These are phyloP conservation scores for Corynorhinus townsendii DNA, from an alignment of 2,113 vertebrate genomes.

Conservation along the genomic window DNA sequence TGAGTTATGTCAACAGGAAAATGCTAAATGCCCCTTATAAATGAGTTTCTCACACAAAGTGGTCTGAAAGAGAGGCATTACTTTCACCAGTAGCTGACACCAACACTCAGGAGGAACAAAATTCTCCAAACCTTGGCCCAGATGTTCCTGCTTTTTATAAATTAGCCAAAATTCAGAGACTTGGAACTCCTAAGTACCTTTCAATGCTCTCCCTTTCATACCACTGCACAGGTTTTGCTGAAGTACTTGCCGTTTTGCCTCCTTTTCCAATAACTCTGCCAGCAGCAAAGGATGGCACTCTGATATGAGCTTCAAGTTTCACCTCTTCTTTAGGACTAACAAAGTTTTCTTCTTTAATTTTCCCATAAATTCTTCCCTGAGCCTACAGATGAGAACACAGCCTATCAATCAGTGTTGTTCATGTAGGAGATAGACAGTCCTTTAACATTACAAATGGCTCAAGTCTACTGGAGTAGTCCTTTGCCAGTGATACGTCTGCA, in stretches of 20 bases:
- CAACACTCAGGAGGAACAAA: not conserved
- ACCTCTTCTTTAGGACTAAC: slow-evolving; percentile 99
- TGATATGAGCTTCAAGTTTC: slow-evolving; percentile 98
- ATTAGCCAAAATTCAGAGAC: slow-evolving; percentile 33
- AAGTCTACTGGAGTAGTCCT: not conserved
- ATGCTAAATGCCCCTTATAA: not conserved
- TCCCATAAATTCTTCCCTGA: slow-evolving; percentile 78
- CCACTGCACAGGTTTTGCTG: slow-evolving; percentile 46
- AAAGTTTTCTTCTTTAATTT: slow-evolving; percentile 99
- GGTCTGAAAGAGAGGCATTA: not conserved
- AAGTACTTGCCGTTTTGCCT: slow-evolving; percentile 94
- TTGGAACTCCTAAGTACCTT: slow-evolving; percentile 47
- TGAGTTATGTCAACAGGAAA: not conserved
- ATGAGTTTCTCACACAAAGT: not conserved
- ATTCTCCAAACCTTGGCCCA: slow-evolving; percentile 53
- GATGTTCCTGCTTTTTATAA: slow-evolving; percentile 20
- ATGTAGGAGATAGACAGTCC: not conserved
- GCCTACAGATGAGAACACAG: slow-evolving; percentile 45
- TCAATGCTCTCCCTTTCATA: slow-evolving; percentile 39
- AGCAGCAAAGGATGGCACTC: slow-evolving; percentile 97
- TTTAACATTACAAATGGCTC: not conserved
- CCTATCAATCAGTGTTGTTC: slow-evolving; percentile 16
- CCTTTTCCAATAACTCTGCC: slow-evolving; percentile 98
- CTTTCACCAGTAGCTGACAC: not conserved
- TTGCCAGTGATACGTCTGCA: not conserved